Percentiles rank a stretch among this genome's conserved stretches.
These are phyloP conservation scores for Galeopsomyia nigrocyanea DNA, from an alignment of 2,888 invertebrate genomes.

Conservation along the genomic window DNA sequence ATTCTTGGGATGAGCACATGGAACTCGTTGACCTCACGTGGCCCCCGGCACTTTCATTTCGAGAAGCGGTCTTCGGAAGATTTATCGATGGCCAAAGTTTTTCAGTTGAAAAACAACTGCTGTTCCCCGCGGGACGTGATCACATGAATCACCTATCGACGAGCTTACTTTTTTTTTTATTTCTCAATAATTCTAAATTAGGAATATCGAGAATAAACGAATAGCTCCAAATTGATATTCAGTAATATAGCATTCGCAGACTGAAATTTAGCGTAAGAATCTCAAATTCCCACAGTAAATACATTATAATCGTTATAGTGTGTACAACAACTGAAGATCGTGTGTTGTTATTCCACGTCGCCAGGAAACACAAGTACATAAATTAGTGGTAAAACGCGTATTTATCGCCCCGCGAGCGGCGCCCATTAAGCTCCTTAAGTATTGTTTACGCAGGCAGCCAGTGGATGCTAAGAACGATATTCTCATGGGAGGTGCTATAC, in stretches of 20 bases:
- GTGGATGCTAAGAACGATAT: slow-evolving; percentile 23
- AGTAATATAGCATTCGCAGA: too few relatives aligned
- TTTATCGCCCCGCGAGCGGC: not conserved
- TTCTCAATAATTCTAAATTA: too few relatives aligned
- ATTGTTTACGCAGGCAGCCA: slow-evolving; percentile 39
- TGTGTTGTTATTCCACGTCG: not conserved
- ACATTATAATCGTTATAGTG: not conserved
- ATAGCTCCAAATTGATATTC: too few relatives aligned
- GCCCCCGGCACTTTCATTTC: slow-evolving; percentile 17
- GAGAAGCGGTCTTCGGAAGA: not conserved
- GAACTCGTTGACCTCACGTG: slow-evolving; percentile 6
- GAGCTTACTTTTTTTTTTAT: not conserved
- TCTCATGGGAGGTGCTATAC: slow-evolving; percentile 26
- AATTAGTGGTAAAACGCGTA: slow-evolving; percentile 9
- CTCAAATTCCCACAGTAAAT: not conserved
- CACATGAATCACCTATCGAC: slow-evolving; percentile 1
- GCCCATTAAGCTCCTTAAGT: slow-evolving; percentile 11
- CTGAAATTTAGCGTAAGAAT: too few relatives aligned
- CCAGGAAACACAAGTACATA: not conserved
- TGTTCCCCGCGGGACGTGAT: not conserved
- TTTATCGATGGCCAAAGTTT: slow-evolving; percentile 23
- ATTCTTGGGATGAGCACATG: slow-evolving; percentile 27
- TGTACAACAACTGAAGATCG: too few relatives aligned
- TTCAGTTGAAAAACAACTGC: slow-evolving; percentile 1
- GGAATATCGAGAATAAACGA: too few relatives aligned